phyloP scores from a whole-genome alignment of 2,888 invertebrate species.

The Tetragonisca angustula region DNA sequence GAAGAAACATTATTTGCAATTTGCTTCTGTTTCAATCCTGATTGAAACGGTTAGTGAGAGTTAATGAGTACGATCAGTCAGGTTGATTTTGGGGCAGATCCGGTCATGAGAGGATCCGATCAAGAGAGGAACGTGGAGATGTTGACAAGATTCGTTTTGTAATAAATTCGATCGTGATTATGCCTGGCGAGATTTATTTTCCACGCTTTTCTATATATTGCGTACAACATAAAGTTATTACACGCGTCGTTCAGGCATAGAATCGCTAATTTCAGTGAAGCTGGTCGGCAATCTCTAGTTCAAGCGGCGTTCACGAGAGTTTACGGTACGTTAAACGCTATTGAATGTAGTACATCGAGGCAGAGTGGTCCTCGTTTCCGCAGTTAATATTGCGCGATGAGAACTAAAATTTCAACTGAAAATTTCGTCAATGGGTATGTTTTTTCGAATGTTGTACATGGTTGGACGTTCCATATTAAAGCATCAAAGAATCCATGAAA shows the following conservation, averaged over 20 bases:
- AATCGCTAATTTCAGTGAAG: not conserved
- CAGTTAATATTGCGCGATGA: not conserved
- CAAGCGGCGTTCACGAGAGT: not conserved
- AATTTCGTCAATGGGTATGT: not conserved
- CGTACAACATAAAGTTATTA: not conserved
- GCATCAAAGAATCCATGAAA: not conserved
- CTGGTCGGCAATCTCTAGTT: not conserved
- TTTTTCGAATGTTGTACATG: not conserved
- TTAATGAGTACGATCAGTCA: slow-evolving; percentile 34
- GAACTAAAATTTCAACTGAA: not conserved
- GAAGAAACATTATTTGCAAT: slow-evolving; percentile 6
- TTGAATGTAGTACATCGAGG: not conserved
- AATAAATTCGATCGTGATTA: not conserved
- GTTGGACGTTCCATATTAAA: not conserved
- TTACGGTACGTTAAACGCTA: not conserved
- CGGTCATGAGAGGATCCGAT: too few species aligned
- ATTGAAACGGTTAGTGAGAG: not conserved
- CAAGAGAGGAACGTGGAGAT: not conserved
- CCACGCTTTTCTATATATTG: not conserved
- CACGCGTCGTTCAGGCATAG: not conserved
- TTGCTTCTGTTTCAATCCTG: slow-evolving; percentile 7
- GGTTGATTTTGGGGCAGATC: slow-evolving; percentile 33
- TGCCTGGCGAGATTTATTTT: not conserved
- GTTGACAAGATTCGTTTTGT: not conserved
- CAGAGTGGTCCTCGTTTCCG: not conserved